phyloP scores from a whole-genome alignment of 2,113 vertebrate species.

The Corythaixoides concolor region DNA sequence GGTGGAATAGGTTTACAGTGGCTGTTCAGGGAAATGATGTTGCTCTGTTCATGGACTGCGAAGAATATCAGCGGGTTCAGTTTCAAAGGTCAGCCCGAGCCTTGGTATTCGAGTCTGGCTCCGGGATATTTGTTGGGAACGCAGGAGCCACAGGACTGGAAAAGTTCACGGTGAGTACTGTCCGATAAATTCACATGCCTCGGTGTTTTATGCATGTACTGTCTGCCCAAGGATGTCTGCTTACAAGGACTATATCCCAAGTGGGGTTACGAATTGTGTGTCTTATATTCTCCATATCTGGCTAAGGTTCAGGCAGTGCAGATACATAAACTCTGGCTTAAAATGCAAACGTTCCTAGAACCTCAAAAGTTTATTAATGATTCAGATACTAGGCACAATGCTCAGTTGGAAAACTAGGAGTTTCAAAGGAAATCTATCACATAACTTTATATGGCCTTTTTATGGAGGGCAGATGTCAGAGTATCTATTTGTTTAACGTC shows the following conservation, averaged over 20 bases:
- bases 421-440: not conserved
- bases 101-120: slow-evolving; percentile 86
- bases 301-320: not conserved
- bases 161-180: slow-evolving; percentile 88
- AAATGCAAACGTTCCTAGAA: not conserved
- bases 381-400: not conserved
- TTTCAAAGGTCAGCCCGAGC: slow-evolving; percentile 78
- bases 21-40: slow-evolving; percentile 81
- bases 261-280: not conserved
- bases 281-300: not conserved
- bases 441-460: not conserved
- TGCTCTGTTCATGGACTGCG: slow-evolving; percentile 89
- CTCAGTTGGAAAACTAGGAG: not conserved
- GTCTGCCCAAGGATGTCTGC: not conserved
- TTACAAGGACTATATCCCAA: not conserved
- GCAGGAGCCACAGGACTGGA: slow-evolving; percentile 87
- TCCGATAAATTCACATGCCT: not conserved
- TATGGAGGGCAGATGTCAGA: not conserved
- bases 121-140: slow-evolving; percentile 93
- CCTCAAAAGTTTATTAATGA: not conserved
- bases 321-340: not conserved
- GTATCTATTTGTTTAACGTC: not conserved
- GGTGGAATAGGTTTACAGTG: slow-evolving; percentile 88
- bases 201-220: not conserved
- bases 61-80: slow-evolving; percentile 81